These are phyloP conservation scores for Megaceryle torquata DNA, from an alignment of 2,113 vertebrate genomes.

Conservation along the genomic window DNA sequence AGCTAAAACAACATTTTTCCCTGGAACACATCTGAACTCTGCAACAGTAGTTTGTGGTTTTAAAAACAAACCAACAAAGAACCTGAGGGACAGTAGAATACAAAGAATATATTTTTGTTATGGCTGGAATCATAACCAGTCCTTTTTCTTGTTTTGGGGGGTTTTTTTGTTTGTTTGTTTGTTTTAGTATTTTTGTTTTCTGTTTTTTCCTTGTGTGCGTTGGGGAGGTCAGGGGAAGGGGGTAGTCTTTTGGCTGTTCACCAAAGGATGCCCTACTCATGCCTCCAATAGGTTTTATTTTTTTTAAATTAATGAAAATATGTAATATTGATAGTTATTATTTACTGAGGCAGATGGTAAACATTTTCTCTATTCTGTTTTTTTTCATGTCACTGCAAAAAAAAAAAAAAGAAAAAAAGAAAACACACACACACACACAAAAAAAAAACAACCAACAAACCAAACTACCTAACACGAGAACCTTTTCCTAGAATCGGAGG, in stretches of 20 bases:
- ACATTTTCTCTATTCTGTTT: conserved; percentile 81
- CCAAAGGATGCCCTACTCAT: conserved; percentile 62
- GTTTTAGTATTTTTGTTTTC: neutral
- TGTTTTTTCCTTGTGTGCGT: conserved; percentile 67
- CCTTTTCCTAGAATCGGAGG: no score
- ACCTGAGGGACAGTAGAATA: conserved; percentile 87
- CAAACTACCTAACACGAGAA: no score
- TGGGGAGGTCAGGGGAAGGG: conserved; percentile 44
- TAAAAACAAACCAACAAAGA: conserved; percentile 68
- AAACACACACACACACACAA: no score
- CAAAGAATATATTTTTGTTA: conserved; percentile 98
- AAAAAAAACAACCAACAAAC: no score
- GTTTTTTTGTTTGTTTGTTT: conserved; percentile 9
- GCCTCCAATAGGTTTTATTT: conserved; percentile 79
- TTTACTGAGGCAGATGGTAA: conserved; percentile 83
- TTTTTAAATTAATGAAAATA: conserved; percentile 87
- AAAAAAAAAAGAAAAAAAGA: no score
- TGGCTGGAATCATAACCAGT: conserved; percentile 72
- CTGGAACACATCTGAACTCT: conserved; percentile 80
- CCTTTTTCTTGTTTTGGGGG: conserved; percentile 53
- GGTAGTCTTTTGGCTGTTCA: conserved; percentile 36
- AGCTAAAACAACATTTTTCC: conserved; percentile 84
- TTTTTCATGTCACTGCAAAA: no score
- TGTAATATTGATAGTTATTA: conserved; percentile 87
- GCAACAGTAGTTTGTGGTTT: conserved; percentile 77